Conservation (phyloP, 2,888 invertebrate genomes). For the Coelopa pilipes region DNA sequence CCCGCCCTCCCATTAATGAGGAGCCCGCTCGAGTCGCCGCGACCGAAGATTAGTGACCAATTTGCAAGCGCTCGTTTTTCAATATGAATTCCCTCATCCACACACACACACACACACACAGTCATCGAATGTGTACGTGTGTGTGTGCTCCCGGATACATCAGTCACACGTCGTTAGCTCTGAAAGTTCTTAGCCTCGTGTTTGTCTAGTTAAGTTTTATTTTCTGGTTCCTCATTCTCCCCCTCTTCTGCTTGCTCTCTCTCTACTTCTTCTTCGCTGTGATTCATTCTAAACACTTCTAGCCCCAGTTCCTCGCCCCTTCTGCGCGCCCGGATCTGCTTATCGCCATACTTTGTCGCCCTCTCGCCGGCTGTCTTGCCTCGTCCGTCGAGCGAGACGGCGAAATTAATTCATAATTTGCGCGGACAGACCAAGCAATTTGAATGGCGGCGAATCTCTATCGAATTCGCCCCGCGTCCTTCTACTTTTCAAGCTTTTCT, state of each 20-base stretch:
- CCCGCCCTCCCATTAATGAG: slow-evolving; percentile 51
- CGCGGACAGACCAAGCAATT: slow-evolving; percentile 37
- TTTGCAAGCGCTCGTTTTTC: slow-evolving; percentile 38
- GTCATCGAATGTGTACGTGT: background rate
- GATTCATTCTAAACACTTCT: background rate
- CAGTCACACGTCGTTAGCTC: slow-evolving; percentile 33
- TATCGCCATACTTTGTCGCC: background rate
- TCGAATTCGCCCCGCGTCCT: slow-evolving; percentile 3
- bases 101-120: background rate
- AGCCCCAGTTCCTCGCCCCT: background rate
- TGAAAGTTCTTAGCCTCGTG: background rate
- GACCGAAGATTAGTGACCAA: slow-evolving; percentile 42
- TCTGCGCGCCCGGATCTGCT: background rate
- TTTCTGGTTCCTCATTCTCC: slow-evolving; percentile 1
- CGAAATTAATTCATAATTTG: slow-evolving; percentile 39
- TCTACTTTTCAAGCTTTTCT: background rate
- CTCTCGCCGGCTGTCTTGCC: background rate
- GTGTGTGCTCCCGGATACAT: slow-evolving; percentile 29
- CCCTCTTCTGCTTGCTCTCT: background rate
- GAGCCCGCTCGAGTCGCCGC: slow-evolving; percentile 12
- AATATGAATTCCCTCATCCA: background rate
- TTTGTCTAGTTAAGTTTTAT: slow-evolving; percentile 26
- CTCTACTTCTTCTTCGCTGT: slow-evolving; percentile 2
- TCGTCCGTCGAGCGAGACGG: slow-evolving; percentile 16
- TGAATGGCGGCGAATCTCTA: background rate